Base-by-base conservation (phyloP, 2,113 vertebrate genomes). In the Oxygymnocypris stewartii region DNA sequence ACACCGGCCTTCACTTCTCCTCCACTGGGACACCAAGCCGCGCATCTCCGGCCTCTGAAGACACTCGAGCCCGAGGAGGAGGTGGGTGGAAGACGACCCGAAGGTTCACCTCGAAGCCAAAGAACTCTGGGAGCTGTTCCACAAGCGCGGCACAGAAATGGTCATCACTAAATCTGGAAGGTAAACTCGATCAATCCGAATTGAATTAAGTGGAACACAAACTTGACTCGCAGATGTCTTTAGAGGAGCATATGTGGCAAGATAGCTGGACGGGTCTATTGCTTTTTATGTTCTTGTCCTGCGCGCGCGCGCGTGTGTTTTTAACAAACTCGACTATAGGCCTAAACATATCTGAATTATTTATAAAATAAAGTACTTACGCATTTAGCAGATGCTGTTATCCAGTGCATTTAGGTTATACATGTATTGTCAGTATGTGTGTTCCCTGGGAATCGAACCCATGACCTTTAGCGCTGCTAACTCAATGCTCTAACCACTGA, bases 101-200 rank as follows among this genome's bases (percentile, higher is more conserved):
- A 99, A 99, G 95, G 98, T 99, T 92, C 97, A 98, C 90, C 95
- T 99, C 90, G 98, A 99, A 96, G 97, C 97, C 86, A 99, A 99
- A 91, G 98, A 99, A 81, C 97, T 99, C 87, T 99, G 98, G 98
- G 98, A 99, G 79, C 96, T 98, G 85, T 99, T 99, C 93, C 98
- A 99, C 94, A 98, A 99, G 93, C 94, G 95, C 89, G 98, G 98
- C 88, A 99, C 98, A 1, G 98, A 99, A 94, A 99, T 99, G 98
- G 98, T 99, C 92, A 99, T 99, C 93, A 99, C 98, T 51, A 99
- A 99, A 95, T 99, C 98, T 4, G 98, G 98, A 96, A 99, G 98
- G 98, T 99, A 96, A 31, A 31, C 28, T 31, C 28, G 28, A 31
- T 31, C 28, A 31, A 31, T 31, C 23, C 20, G n/a, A 65, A 69